A percentile compares a stretch with the other conserved stretches of the same genome.
phyloP scores from a whole-genome alignment of 2,797 vertebrate species.

The Tauraco hartlaubi region DNA sequence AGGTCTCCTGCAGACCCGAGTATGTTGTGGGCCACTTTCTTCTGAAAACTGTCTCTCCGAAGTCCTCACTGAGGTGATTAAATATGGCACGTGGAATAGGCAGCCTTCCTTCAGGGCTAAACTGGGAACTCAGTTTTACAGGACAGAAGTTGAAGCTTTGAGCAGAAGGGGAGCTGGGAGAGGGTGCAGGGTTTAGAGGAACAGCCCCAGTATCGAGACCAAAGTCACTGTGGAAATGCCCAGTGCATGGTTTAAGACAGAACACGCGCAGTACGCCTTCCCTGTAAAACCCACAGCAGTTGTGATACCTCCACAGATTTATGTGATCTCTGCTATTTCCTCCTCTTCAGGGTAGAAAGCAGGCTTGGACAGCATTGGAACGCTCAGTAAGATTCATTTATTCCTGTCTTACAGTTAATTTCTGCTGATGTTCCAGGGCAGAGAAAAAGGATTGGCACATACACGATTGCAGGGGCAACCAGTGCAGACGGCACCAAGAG shows the following conservation, averaged over 20 bases:
- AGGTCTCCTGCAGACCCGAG: neutral
- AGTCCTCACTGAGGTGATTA: neutral
- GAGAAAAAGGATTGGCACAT: neutral
- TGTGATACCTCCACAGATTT: neutral
- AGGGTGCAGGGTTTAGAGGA: fast-evolving
- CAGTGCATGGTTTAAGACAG: neutral
- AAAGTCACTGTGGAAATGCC: neutral
- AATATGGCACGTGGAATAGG: fast-evolving
- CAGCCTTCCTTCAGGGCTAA: fast-evolving
- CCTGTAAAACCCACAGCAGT: neutral
- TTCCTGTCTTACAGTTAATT: neutral
- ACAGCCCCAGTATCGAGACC: neutral
- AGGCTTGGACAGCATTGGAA: neutral
- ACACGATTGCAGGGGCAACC: neutral
- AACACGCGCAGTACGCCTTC: fast-evolving
- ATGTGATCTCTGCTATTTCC: neutral
- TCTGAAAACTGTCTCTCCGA: neutral
- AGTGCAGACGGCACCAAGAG: fast-evolving
- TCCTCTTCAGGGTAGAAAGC: neutral
- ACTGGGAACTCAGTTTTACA: neutral
- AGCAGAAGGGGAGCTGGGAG: neutral
- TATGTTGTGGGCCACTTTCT: neutral
- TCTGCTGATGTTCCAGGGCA: neutral
- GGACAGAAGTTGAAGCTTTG: neutral
- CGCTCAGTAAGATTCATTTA: neutral